A percentile compares a stretch with the other conserved stretches of the same genome.
These are phyloP conservation scores for Myotis daubentonii DNA, from an alignment of 2,797 vertebrate genomes.

Conservation along the genomic window DNA sequence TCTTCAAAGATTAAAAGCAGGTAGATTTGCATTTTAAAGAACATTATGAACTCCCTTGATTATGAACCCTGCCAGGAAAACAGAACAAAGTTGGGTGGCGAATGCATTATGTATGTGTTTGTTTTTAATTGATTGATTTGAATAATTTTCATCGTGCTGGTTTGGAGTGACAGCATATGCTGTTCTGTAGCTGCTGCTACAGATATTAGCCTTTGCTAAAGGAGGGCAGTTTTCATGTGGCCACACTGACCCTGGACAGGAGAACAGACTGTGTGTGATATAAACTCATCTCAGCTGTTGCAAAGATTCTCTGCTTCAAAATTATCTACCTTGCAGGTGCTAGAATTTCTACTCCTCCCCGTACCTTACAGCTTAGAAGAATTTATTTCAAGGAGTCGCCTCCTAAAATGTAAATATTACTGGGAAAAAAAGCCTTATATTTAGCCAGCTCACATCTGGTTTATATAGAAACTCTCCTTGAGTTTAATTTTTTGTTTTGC, in stretches of 20 bases:
- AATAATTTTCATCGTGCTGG: constrained; percentile 55
- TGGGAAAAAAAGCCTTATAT: constrained; percentile 51
- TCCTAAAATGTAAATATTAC: constrained; percentile 63
- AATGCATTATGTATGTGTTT: constrained; percentile 75
- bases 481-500: constrained; percentile 56
- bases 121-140: constrained; percentile 72
- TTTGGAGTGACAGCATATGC: background rate
- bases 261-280: background rate
- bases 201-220: constrained; percentile 51
- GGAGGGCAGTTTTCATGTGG: constrained; percentile 43
- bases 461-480: constrained; percentile 56
- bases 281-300: background rate
- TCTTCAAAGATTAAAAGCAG: constrained; percentile 60
- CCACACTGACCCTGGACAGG: constrained; percentile 50
- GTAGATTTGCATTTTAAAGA: constrained; percentile 71
- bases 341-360: constrained; percentile 4
- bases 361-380: constrained; percentile 36
- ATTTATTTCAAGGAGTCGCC: constrained; percentile 50
- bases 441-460: constrained; percentile 61
- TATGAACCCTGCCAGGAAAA: constrained; percentile 45
- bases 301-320: constrained; percentile 33
- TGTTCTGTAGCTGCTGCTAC: background rate
- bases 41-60: constrained; percentile 57
- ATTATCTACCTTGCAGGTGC: constrained; percentile 54
- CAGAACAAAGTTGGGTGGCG: constrained; percentile 50